Evolutionary conservation across 1,140 invertebrate genomes (phyloP).

Genomic region (Oryzaephilus surinamensis): DNA sequence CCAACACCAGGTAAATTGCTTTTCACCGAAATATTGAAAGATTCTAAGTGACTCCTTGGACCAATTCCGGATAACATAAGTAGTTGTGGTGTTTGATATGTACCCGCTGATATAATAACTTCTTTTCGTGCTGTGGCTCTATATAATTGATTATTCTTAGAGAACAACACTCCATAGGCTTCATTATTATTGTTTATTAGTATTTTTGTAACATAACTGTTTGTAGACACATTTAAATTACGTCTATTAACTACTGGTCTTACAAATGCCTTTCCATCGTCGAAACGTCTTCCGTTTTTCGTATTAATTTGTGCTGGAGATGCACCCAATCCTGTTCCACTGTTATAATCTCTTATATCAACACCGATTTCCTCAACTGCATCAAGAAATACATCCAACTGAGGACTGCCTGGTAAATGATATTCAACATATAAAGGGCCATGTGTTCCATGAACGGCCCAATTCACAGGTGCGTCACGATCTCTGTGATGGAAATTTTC

Average conservation of each 20-base stretch:
- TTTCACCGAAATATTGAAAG: slow-evolving; percentile 34
- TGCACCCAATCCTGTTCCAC: slow-evolving; percentile 6
- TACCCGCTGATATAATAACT: slow-evolving; percentile 41
- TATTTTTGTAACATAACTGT: slow-evolving; percentile 44
- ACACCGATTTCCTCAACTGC: slow-evolving; percentile 46
- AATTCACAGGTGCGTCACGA: background rate
- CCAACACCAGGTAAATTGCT: slow-evolving; percentile 40
- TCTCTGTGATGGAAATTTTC: slow-evolving; percentile 28
- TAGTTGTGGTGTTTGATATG: slow-evolving; percentile 40
- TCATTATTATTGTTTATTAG: slow-evolving; percentile 49
- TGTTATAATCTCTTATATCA: slow-evolving; percentile 35
- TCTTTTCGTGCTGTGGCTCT: slow-evolving; percentile 35
- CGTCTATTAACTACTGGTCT: slow-evolving; percentile 31
- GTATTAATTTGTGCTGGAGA: slow-evolving; percentile 4
- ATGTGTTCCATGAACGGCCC: slow-evolving; percentile 1
- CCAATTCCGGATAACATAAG: slow-evolving; percentile 50
- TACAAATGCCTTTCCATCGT: slow-evolving; percentile 14
- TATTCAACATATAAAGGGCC: slow-evolving; percentile 7
- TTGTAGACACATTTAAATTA: slow-evolving; percentile 44
- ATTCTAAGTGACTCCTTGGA: slow-evolving; percentile 37
- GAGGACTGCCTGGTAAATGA: slow-evolving; percentile 30
- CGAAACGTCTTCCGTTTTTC: slow-evolving; percentile 7
- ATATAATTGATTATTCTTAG: slow-evolving; percentile 27
- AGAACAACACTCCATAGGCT: slow-evolving; percentile 43
- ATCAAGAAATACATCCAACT: slow-evolving; percentile 42